Evolutionary conservation across 2,888 invertebrate genomes (phyloP).

Genomic region (Dioctria rufipes): DNA sequence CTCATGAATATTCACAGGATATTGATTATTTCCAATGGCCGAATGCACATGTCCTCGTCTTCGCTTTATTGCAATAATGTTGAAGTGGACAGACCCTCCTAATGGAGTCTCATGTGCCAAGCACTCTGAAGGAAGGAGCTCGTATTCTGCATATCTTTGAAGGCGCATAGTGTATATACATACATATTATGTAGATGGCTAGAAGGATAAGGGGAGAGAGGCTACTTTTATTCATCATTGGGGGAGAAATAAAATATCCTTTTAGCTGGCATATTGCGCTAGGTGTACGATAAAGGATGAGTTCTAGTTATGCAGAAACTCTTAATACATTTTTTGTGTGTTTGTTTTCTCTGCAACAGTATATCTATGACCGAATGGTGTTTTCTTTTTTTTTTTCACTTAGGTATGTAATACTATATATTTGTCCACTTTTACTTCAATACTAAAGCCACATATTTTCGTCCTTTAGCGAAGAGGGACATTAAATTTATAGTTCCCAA

Average conservation of each 20-base stretch:
- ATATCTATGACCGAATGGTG: background rate
- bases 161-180: background rate
- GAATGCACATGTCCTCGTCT: constrained; percentile 41
- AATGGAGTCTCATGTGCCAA: constrained; percentile 42
- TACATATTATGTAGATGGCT: no score
- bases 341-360: background rate
- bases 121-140: constrained; percentile 17
- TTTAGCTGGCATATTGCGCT: constrained; percentile 15
- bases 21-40: constrained; percentile 39
- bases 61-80: constrained; percentile 33
- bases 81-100: constrained; percentile 23
- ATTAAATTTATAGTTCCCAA: constrained; percentile 71
- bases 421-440: background rate
- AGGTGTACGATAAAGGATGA: constrained; percentile 42
- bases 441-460: constrained; percentile 34
- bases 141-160: constrained; percentile 33
- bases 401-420: background rate
- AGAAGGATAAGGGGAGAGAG: constrained; percentile 2
- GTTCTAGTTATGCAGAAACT: constrained; percentile 34
- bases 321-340: constrained; percentile 21
- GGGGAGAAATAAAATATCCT: constrained; percentile 47
- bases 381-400: background rate
- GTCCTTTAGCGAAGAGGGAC: constrained; percentile 61
- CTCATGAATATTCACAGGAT: constrained; percentile 50
- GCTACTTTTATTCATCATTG: constrained; percentile 37